A percentile compares a stretch with the other conserved stretches of the same genome.
Conservation (phyloP, 2,113 vertebrate genomes). For the Brachirus orientalis region DNA sequence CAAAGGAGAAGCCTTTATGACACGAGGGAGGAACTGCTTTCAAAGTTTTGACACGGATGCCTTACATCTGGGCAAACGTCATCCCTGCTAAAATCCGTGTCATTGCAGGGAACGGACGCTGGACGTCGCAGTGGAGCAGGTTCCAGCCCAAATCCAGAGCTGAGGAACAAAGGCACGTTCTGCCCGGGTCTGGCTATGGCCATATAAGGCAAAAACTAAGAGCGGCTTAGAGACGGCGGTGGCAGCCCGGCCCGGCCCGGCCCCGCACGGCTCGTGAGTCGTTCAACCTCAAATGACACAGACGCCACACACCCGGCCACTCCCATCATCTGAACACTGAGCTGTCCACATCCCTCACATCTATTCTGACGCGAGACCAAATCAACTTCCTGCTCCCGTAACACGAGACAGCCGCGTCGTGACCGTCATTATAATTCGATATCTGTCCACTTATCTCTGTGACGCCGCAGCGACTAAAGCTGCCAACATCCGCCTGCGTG, state of each 20-base stretch:
- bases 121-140: conserved; percentile 81
- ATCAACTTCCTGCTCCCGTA: too few relatives aligned
- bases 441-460: too few relatives aligned
- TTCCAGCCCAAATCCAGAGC: conserved; percentile 42
- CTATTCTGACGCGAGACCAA: too few relatives aligned
- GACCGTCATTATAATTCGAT: too few relatives aligned
- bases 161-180: conserved; percentile 88
- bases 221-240: conserved; percentile 59
- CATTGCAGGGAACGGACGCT: conserved; percentile 36
- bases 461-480: too few relatives aligned
- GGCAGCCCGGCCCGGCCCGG: conserved; percentile 65
- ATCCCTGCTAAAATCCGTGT: not conserved
- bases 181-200: conserved; percentile 79
- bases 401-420: too few relatives aligned
- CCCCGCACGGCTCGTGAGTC: conserved; percentile 59
- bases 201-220: conserved; percentile 92
- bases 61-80: conserved; percentile 10
- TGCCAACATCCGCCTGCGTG: not conserved
- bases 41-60: too few relatives aligned
- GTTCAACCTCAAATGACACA: conserved; percentile 30
- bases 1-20: too few relatives aligned
- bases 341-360: not conserved
- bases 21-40: too few relatives aligned
- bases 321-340: conserved; percentile 30
- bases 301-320: conserved; percentile 39